Conservation (phyloP, 1,140 invertebrate species). For the Atta cephalotes region DNA sequence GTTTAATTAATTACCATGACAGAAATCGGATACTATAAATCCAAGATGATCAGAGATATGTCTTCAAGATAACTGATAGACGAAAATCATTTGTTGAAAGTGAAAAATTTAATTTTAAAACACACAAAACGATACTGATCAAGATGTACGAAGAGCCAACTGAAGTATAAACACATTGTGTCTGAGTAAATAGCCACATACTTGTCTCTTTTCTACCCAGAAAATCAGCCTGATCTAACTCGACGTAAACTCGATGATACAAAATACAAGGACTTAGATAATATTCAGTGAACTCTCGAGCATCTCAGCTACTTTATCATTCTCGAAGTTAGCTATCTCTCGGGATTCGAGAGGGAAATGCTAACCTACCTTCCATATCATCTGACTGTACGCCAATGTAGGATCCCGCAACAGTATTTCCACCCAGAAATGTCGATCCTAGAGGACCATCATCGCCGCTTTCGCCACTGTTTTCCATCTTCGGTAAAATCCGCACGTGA, state of each 20-base stretch:
- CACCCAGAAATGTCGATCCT: slow-evolving; percentile 81
- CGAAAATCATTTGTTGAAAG: too few species aligned
- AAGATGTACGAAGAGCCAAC: not conserved
- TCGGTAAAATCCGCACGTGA: slow-evolving; percentile 6
- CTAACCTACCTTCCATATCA: slow-evolving; percentile 85
- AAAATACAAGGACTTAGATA: not conserved
- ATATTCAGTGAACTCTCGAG: not conserved
- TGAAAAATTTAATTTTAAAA: not conserved
- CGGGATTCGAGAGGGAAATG: slow-evolving; percentile 12
- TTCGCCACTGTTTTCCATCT: slow-evolving; percentile 87
- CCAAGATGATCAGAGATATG: too few species aligned
- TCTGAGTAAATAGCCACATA: not conserved
- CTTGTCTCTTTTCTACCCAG: not conserved
- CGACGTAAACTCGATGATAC: not conserved
- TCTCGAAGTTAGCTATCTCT: not conserved
- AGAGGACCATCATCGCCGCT: slow-evolving; percentile 85
- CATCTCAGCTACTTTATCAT: not conserved
- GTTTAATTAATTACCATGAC: too few species aligned
- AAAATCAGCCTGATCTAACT: not conserved
- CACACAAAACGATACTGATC: not conserved
- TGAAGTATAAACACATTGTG: not conserved
- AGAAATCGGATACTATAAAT: too few species aligned
- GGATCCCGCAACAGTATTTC: slow-evolving; percentile 80
- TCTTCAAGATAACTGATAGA: too few species aligned
- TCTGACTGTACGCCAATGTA: slow-evolving; percentile 85